Evolutionary conservation across 2,113 vertebrate species (phyloP).

Genomic region (Scomber colias): DNA sequence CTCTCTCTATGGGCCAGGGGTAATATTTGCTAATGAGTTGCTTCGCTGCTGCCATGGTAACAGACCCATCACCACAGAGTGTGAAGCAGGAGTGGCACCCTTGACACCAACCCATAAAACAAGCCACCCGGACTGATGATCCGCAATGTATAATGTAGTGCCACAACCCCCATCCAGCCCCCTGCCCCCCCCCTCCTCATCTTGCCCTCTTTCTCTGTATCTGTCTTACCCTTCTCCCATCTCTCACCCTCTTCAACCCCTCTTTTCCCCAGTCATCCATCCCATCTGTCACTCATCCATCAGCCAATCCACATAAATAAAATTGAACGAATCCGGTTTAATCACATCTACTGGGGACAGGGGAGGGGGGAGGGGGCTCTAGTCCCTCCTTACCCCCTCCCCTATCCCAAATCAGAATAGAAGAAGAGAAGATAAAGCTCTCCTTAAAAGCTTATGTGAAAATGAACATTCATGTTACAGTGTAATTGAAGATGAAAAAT

Average conservation of each 20-base stretch:
- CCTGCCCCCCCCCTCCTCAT: too few species aligned
- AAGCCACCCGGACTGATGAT: slow-evolving; percentile 57
- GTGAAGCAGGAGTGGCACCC: slow-evolving; percentile 68
- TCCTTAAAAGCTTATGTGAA: not conserved
- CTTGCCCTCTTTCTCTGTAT: not conserved
- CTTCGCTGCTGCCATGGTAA: slow-evolving; percentile 75
- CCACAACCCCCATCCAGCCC: slow-evolving; percentile 37
- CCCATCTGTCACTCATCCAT: slow-evolving; percentile 35
- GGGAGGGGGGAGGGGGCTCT: not conserved
- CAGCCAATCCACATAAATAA: too few species aligned
- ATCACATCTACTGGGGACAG: slow-evolving; percentile 41
- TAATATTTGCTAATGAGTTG: slow-evolving; percentile 73
- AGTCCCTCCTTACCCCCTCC: not conserved
- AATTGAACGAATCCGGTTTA: slow-evolving; percentile 26
- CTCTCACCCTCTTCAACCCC: slow-evolving; percentile 7
- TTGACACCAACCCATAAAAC: slow-evolving; percentile 67
- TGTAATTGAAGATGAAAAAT: slow-evolving; percentile 22
- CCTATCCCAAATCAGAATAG: slow-evolving; percentile 6
- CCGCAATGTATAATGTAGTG: slow-evolving; percentile 78
- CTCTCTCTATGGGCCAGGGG: slow-evolving; percentile 20
- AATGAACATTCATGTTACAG: slow-evolving; percentile 14
- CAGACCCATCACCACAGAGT: slow-evolving; percentile 55
- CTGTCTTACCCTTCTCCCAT: slow-evolving; percentile 6
- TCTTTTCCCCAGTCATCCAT: slow-evolving; percentile 9
- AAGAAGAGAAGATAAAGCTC: slow-evolving; percentile 12